Conservation (phyloP, 1,140 invertebrate genomes). For the Bombus waltoni region DNA sequence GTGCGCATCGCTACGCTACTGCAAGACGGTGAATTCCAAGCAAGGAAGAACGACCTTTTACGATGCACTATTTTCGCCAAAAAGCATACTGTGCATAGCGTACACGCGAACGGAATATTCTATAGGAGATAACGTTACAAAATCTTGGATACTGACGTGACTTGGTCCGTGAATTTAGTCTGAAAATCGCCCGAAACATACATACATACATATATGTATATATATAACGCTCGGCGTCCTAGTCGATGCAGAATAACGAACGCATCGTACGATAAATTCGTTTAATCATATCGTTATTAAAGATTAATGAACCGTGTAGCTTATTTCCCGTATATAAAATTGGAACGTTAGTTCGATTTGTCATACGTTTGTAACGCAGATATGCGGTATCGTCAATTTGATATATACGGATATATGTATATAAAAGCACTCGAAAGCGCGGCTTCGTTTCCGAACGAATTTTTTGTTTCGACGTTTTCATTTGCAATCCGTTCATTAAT, state of each 20-base stretch:
- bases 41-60: constrained; percentile 26
- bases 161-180: neutral
- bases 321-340: neutral
- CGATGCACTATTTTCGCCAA: constrained; percentile 25
- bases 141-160: constrained; percentile 23
- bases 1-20: neutral
- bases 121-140: neutral
- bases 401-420: neutral
- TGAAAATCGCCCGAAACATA: neutral
- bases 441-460: neutral
- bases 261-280: constrained; percentile 3
- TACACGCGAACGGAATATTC: constrained; percentile 26
- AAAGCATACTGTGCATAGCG: constrained; percentile 24
- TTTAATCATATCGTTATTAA: constrained; percentile 10
- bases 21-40: constrained; percentile 3
- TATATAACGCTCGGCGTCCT: neutral
- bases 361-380: neutral
- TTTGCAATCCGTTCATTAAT: constrained; percentile 11
- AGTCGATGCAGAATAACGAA: neutral
- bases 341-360: neutral
- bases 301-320: neutral
- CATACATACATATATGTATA: neutral
- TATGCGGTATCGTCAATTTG: neutral
- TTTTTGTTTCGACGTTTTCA: neutral
- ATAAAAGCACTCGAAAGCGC: neutral